Base-by-base conservation (phyloP, 2,113 vertebrate genomes). In the Nycticryphes semicollaris region DNA sequence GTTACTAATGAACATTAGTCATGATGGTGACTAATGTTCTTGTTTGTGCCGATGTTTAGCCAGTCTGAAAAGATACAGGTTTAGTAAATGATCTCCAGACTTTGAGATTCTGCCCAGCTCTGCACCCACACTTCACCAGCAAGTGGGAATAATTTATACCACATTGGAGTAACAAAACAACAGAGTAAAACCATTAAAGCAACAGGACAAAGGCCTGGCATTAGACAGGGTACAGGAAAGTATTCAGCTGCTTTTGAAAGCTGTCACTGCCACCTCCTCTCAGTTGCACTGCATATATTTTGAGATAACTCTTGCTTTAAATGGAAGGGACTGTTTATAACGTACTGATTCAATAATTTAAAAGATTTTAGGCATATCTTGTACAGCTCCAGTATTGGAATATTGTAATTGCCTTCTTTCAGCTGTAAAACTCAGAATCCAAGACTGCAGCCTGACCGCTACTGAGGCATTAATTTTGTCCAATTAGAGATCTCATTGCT, bases 41-140 rank as follows among this genome's bases (percentile, higher is more conserved):
- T 87, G 85, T 90, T 96, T 92, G 90, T 89, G 76, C 39, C 33
- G 39, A 77, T 51, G 47, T 92, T 94, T 81, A 95, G 47, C 82
- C 51, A 73, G 48, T 78, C 83, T 94, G 66, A 89, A 96, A 93
- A 90, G 68, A 90, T 72, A 67, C 45, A 87, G 48, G 18, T 82
- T 89, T 88, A 89, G 80, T 93, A 95, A 96, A 96, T 92, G 80
- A 95, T 93, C 74, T 92, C 68, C 83, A 93, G 76, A 63, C 41
- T 94, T 92, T 66, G 80, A 92, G 62, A 72, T 85, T 90, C 66
- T 96, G 84, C 66, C 84, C 45, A 87, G 70, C 84, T 87, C 45
- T 93, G 47, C n/a, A 81, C 31, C 25, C 80, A 87, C 75, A 91
- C 35, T 73, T 94, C 56, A 86, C 43, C 27, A 87, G 93, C 35